Conservation (phyloP, 2,888 invertebrate species). For the Nomada hirtipes region DNA sequence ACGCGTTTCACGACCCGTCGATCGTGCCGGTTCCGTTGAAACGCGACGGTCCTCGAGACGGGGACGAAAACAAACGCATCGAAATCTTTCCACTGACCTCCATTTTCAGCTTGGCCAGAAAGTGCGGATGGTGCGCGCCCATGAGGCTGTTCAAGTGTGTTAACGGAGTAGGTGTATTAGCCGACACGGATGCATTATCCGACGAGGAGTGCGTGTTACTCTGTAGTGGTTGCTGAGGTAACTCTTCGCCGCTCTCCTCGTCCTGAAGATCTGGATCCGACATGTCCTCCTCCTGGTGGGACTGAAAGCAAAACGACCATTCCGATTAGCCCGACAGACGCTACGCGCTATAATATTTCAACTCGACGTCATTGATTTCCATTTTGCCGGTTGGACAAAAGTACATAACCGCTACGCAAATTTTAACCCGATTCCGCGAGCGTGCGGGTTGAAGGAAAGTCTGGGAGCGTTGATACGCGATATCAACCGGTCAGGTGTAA, state of each 20-base stretch:
- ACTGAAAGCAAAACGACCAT: constrained; percentile 83
- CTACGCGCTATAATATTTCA: too few relatives aligned
- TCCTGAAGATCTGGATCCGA: constrained; percentile 86
- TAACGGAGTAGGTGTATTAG: constrained; percentile 82
- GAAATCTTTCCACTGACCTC: constrained; percentile 75
- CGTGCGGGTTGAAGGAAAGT: constrained; percentile 5
- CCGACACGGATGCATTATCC: constrained; percentile 70
- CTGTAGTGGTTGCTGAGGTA: constrained; percentile 80
- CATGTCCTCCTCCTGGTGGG: constrained; percentile 86
- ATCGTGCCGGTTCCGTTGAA: background rate
- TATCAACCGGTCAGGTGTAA: constrained; percentile 62
- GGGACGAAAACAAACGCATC: background rate
- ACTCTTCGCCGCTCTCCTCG: constrained; percentile 85
- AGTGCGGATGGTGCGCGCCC: constrained; percentile 86
- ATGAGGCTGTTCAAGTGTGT: constrained; percentile 85
- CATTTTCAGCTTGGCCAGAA: constrained; percentile 83
- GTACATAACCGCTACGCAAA: constrained; percentile 9
- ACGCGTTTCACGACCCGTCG: background rate
- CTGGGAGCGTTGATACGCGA: constrained; percentile 54
- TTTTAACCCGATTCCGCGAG: constrained; percentile 22
- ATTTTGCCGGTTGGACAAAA: background rate
- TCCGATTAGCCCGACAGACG: constrained; percentile 7
- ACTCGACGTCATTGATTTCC: background rate
- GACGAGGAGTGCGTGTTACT: constrained; percentile 77
- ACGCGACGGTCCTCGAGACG: background rate